Evolutionary conservation across 2,888 invertebrate genomes (phyloP), one percentile per base, ranked within the genome.

Genomic region (Drosophila dives): DNA sequence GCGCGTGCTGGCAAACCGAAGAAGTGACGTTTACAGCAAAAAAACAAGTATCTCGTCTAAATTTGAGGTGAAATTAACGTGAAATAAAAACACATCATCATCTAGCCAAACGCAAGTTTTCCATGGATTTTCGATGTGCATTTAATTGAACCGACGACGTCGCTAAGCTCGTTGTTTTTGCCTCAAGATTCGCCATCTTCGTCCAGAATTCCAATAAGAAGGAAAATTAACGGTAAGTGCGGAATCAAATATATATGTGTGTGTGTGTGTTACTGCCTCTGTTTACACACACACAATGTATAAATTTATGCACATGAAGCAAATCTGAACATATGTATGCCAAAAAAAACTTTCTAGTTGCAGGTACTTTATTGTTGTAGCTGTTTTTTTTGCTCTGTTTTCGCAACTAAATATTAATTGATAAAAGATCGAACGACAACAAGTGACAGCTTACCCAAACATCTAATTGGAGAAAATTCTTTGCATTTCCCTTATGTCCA

Each of bases 21-120:
- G 59, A 81, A 80, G 85, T 83, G 88, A 87, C 88, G 88, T 83
- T 83, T 87, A 79, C 88, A 84, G 68, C 67, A 69, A 66, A 58
- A 59, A 66, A 76, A 58, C 84, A 75, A 77, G 65, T 80, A 86
- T 83, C 62, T 86, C 68, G 63, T 80, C 71, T 59, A 83, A 82
- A 77, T 82, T 86, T 66, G 26, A 75, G 75, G 77, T 80, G 80
- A 77, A 69, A 77, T 74, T 79, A 54, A 42, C 11, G 11, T 42
- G 11, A 15, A 64, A 55, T 36, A 71, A 56, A 79, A 63, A 61
- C 29, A 61, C 61, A 49, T 60, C 60, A 54, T 72, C 34, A 48
- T 62, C 48, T 33, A 67, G 58, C n/a, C 56, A 54, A 33, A 26
- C 29, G 50, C 45, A 64, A 55, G 48, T 51, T 63, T 56, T 75